Evolutionary conservation across 2,888 invertebrate genomes (phyloP).

Genomic region (Pterostichus madidus): DNA sequence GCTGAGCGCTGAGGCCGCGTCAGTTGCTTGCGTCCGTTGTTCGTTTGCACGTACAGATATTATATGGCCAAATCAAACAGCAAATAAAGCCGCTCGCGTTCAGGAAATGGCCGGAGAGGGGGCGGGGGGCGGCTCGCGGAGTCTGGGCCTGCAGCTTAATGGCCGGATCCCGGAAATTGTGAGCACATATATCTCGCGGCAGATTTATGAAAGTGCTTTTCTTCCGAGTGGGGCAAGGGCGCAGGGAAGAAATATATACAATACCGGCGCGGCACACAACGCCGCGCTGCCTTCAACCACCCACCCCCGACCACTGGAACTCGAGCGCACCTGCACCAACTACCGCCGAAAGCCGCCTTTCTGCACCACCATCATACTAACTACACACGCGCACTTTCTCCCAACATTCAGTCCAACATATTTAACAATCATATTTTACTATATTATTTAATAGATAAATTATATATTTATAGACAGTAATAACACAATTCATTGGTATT

Average conservation of each 20-base stretch:
- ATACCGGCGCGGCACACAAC: conserved; percentile 71
- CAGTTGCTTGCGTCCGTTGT: conserved; percentile 41
- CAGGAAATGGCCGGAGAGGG: conserved; percentile 71
- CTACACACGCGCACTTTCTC: no score
- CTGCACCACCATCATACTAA: conserved; percentile 8
- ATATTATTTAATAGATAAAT: no score
- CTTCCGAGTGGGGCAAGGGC: conserved; percentile 75
- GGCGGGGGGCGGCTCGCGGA: conserved; percentile 44
- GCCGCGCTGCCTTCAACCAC: neutral
- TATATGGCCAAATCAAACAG: conserved; percentile 75
- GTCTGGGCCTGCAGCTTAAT: conserved; percentile 80
- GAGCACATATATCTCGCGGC: conserved; percentile 93
- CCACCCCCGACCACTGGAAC: neutral
- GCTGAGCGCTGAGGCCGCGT: neutral
- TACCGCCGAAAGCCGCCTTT: conserved; percentile 8
- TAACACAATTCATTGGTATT: no score
- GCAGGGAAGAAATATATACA: conserved; percentile 76
- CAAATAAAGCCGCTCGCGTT: conserved; percentile 73
- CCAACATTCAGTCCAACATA: no score
- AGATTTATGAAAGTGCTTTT: conserved; percentile 93
- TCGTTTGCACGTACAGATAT: conserved; percentile 70
- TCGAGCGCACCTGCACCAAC: conserved; percentile 38
- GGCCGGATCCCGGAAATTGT: conserved; percentile 95
- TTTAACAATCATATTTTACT: no score
- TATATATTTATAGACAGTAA: no score